Evolutionary conservation across 2,113 vertebrate species (phyloP), one percentile per base, ranked within the genome.

Genomic region (Brachyhypopomus gauderio): DNA sequence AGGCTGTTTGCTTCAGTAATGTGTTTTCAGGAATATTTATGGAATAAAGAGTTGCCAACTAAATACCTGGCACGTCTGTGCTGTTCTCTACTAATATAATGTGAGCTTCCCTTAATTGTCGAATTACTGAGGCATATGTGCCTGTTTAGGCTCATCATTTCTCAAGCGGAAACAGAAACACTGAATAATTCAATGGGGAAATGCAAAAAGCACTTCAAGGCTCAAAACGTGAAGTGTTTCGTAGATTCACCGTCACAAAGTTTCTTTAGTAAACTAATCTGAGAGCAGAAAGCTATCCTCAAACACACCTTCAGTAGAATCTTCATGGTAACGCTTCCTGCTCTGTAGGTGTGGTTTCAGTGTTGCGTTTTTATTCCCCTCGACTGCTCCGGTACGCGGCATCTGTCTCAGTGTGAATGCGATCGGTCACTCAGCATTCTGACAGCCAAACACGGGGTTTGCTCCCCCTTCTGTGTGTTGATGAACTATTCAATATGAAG

Each of bases 71-170:
- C 75, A 76, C 83, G 34, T 81, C 69, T 75, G 74, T 64, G 72
- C 59, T 69, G 16, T 79, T 41, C 27, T 67, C 34, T 67, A 63
- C 79, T 77, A 55, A 79, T 81, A 78, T 62, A 75, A 83, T 63
- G 72, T 74, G 80, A 83, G 70, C 70, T 72, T 79, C 74, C 81
- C 70, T 69, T 83, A 78, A 80, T 83, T 74, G 63, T 38, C 69
- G 83, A 78, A 85, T 83, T 80, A 86, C 77, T 79, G 78, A 69
- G 75, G 78, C 80, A 85, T 84, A 86, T 74, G 80, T 66, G 58
- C 74, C 77, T 75, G 80, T 85, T 86, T 70, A 64, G 25, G 83
- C 79, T 56, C 34, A 41, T 82, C 70, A 76, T 72, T 82, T 69
- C 80, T 81, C 77, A 74, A 69, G 72, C 70, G 70, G 34, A 77